Evolutionary conservation across 2,113 vertebrate species (phyloP), one percentile per base, ranked within the genome.

Genomic region (Calidris pygmaea): DNA sequence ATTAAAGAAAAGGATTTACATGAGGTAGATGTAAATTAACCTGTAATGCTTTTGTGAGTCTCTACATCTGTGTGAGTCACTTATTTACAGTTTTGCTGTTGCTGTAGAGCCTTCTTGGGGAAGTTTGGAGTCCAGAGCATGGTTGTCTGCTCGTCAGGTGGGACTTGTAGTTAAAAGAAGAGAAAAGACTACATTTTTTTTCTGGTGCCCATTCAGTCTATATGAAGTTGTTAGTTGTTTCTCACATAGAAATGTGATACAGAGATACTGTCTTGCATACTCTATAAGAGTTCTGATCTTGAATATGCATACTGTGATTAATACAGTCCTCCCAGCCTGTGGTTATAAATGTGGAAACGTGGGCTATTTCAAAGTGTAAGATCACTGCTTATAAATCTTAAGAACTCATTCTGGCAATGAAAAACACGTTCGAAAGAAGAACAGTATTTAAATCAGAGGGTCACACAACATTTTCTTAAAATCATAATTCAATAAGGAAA

Each of bases 401-500:
- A 86, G 68, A 87, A 86, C 11, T 8, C 11, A 32, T 84, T 94
- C 81, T 70, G 79, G 48, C 90, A 87, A 47, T 45, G 76, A 63
- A 76, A 96, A 84, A 72, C 0, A 1, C 24, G 24, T 74, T 93
- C 60, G 56, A 84, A 85, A 8, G 68, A 68, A 91, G 87, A 95
- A 76, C 50, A 70, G 85, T 96, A 70, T 95, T 95, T 96, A 93
- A 96, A 95, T 60, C 43, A 65, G 65, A 60, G 76, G 52, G 70
- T 90, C 65, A 53, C 27, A 41, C 27, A 82, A n/a, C 41, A 47
- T 78, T 95, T 94, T 92, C 60, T 87, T 92, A 32, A 92, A 84
- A 93, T 94, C 66, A 34, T 85, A 88, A 86, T 86, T 95, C 60
- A 87, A 24, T 87, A 76, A 93, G 86, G 86, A 90, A 93, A 89